These are phyloP conservation scores for Indicator indicator DNA, from an alignment of 2,113 vertebrate species.

Conservation along the genomic window DNA sequence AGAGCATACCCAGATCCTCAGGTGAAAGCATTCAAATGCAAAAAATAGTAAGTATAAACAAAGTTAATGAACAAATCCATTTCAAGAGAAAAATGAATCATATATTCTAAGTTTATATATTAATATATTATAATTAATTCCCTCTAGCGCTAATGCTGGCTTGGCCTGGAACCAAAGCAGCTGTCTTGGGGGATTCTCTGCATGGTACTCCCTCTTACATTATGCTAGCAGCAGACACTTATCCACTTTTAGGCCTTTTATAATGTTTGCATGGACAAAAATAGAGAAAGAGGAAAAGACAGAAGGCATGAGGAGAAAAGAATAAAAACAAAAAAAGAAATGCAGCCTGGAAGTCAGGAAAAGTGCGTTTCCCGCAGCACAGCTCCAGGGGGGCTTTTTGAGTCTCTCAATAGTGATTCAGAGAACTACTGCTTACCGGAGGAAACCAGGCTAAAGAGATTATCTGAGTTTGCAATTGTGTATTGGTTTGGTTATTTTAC, in stretches of 20 bases:
- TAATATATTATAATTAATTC: slow-evolving; percentile 76
- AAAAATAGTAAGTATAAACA: background rate
- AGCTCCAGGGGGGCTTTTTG: slow-evolving; percentile 65
- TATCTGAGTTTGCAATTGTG: slow-evolving; percentile 65
- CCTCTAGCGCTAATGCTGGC: slow-evolving; percentile 45
- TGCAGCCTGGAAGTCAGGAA: slow-evolving; percentile 58
- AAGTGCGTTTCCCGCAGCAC: slow-evolving; percentile 49
- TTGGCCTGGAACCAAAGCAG: slow-evolving; percentile 73
- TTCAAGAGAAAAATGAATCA: slow-evolving; percentile 6
- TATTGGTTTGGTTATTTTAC: slow-evolving; percentile 60
- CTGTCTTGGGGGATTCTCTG: slow-evolving; percentile 70
- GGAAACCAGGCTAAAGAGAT: slow-evolving; percentile 68
- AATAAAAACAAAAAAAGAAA: slow-evolving; percentile 44
- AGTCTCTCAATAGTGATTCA: slow-evolving; percentile 53
- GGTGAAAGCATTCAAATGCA: background rate
- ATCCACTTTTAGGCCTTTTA: slow-evolving; percentile 69
- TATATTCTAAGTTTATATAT: slow-evolving; percentile 30
- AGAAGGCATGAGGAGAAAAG: slow-evolving; percentile 50
- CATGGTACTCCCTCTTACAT: slow-evolving; percentile 60
- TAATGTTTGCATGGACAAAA: slow-evolving; percentile 64
- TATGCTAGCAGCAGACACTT: slow-evolving; percentile 63
- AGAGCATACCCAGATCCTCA: background rate
- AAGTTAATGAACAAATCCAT: background rate
- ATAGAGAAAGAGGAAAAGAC: slow-evolving; percentile 48
- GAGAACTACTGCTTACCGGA: background rate